Evolutionary conservation across 2,797 vertebrate species (phyloP).

Genomic region (Leptatherina wallacei): DNA sequence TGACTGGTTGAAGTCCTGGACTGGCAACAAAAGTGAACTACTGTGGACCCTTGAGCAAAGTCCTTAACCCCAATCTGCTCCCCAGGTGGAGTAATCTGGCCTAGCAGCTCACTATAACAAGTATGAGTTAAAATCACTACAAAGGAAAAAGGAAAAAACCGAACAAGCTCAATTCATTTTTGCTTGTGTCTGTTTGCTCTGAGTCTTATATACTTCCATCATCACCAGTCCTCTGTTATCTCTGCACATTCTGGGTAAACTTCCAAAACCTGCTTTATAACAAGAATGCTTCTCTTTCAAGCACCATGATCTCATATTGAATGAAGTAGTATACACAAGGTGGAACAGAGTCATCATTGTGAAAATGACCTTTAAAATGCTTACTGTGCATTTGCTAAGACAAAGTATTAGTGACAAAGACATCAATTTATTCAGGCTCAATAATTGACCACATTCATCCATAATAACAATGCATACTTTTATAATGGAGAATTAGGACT

Average conservation of each 20-base stretch:
- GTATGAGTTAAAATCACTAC: too few species aligned
- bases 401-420: slow-evolving; percentile 8
- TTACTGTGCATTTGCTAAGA: slow-evolving; percentile 7
- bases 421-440: slow-evolving; percentile 1
- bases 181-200: neutral
- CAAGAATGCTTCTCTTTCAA: neutral
- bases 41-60: too few species aligned
- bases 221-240: neutral
- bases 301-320: neutral
- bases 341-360: neutral
- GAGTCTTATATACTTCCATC: neutral
- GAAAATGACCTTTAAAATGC: slow-evolving; percentile 18
- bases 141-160: neutral
- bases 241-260: neutral
- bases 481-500: neutral
- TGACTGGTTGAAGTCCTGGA: too few species aligned
- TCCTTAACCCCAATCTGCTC: too few species aligned
- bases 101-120: too few species aligned
- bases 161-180: neutral
- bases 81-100: too few species aligned
- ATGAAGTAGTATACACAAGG: neutral
- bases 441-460: neutral
- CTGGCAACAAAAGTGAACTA: too few species aligned
- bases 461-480: slow-evolving; percentile 1
- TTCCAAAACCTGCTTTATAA: neutral